These are phyloP conservation scores for Syrrhaptes paradoxus DNA, from an alignment of 2,113 vertebrate species.

Conservation along the genomic window DNA sequence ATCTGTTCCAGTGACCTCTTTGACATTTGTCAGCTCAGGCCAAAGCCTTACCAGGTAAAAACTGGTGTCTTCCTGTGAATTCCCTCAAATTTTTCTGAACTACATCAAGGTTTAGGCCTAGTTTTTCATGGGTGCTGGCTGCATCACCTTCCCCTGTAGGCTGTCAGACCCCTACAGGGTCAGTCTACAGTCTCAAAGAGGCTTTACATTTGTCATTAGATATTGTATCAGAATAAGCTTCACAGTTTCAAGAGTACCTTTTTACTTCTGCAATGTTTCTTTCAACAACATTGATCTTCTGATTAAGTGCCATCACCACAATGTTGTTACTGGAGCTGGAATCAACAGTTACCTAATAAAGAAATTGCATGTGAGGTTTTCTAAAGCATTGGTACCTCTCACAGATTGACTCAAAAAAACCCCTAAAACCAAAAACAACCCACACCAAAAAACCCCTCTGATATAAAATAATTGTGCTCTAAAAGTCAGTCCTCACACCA, in stretches of 20 bases:
- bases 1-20: background rate
- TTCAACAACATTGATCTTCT: conserved; percentile 71
- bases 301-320: conserved; percentile 70
- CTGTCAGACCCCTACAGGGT: background rate
- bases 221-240: background rate
- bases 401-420: background rate
- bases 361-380: background rate
- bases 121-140: background rate
- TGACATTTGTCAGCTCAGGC: background rate
- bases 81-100: background rate
- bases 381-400: background rate
- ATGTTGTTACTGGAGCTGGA: conserved; percentile 53
- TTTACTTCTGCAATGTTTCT: conserved; percentile 59
- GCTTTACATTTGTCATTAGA: background rate
- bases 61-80: background rate
- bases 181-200: background rate
- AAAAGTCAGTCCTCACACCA: background rate
- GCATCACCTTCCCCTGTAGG: background rate
- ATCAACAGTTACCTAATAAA: conserved; percentile 69
- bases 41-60: background rate
- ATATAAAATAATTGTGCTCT: background rate
- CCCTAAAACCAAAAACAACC: background rate
- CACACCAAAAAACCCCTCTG: background rate
- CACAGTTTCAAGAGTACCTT: conserved; percentile 52
- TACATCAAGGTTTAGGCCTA: background rate